Percentiles rank a stretch among this genome's conserved stretches.
phyloP scores from a whole-genome alignment of 2,113 vertebrate genomes.

The Alectura lathami region DNA sequence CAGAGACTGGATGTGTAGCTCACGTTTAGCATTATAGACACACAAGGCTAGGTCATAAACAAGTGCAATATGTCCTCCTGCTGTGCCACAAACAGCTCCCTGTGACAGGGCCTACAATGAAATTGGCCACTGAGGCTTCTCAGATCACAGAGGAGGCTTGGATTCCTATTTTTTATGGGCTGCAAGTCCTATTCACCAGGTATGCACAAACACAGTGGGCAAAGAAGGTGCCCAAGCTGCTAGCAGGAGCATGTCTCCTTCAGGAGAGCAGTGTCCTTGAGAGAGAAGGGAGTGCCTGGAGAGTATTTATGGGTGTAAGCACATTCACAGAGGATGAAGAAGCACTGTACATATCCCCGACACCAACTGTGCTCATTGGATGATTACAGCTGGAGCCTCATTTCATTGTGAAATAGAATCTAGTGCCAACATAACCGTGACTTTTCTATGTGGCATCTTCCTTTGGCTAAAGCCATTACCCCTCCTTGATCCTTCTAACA shows the following conservation, averaged over 20 bases:
- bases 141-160: not conserved
- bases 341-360: not conserved
- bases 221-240: not conserved
- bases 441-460: not conserved
- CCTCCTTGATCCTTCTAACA: not conserved
- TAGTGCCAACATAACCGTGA: not conserved
- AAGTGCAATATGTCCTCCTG: not conserved
- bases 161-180: not conserved
- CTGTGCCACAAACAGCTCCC: not conserved
- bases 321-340: not conserved
- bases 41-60: not conserved
- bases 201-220: not conserved
- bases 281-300: not conserved
- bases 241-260: not conserved
- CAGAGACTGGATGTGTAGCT: not conserved
- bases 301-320: not conserved
- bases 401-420: not conserved
- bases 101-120: not conserved
- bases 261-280: not conserved
- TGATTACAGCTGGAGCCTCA: not conserved
- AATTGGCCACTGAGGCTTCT: not conserved
- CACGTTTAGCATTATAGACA: not conserved
- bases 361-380: accelerated
- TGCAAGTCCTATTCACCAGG: not conserved
- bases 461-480: not conserved